These are phyloP conservation scores for Colostygia pectinataria DNA, from an alignment of 2,888 invertebrate species.

Conservation along the genomic window DNA sequence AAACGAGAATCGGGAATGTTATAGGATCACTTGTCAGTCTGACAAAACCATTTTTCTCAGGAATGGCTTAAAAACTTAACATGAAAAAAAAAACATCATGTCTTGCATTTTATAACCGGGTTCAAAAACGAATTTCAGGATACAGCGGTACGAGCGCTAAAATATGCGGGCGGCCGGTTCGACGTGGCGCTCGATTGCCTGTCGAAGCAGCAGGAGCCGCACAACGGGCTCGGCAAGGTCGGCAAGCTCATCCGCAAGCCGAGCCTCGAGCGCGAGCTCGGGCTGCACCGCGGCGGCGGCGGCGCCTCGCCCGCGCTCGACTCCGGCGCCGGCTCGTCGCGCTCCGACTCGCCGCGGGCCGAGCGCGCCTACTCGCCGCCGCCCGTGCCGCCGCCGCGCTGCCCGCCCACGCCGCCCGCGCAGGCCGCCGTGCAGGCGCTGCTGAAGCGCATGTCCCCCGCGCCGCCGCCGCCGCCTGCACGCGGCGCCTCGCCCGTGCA, in stretches of 20 bases:
- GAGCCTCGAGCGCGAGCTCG: conserved; percentile 92
- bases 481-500: conserved; percentile 89
- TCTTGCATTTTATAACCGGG: background rate
- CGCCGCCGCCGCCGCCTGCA: conserved; percentile 84
- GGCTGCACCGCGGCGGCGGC: conserved; percentile 87
- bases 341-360: conserved; percentile 92
- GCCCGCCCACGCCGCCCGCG: conserved; percentile 87
- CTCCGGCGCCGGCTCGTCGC: conserved; percentile 93
- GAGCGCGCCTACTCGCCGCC: conserved; percentile 88
- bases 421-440: conserved; percentile 84
- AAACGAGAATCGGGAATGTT: too few species aligned
- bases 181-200: conserved; percentile 88
- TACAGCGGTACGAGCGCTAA: conserved; percentile 86
- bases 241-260: conserved; percentile 92
- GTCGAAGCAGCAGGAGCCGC: conserved; percentile 84
- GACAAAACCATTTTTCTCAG: too few species aligned
- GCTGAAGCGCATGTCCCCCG: conserved; percentile 85
- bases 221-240: conserved; percentile 77
- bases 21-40: too few species aligned
- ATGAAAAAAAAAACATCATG: too few species aligned
- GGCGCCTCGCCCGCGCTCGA: conserved; percentile 95
- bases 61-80: too few species aligned
- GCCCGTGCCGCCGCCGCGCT: conserved; percentile 89
- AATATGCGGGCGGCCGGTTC: conserved; percentile 86
- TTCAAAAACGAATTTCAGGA: conserved; percentile 78